Evolutionary conservation across 2,797 vertebrate species (phyloP), one percentile per base, ranked within the genome.

Genomic region (Anomalospiza imberbis): DNA sequence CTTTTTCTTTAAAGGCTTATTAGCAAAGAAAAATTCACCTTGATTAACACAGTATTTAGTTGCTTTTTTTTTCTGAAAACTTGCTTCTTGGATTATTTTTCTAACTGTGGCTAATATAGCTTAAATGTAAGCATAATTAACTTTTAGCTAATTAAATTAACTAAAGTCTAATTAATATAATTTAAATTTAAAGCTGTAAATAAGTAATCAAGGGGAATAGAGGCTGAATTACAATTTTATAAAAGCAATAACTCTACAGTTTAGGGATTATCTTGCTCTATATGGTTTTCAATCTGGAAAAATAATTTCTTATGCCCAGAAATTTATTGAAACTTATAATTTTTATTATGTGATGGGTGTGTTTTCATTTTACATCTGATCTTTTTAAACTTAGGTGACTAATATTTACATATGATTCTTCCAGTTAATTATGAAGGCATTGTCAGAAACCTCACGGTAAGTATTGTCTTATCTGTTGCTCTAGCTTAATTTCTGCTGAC

Each of bases 401-500:
- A 97, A 98, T 97, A 96, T 47, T 97, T 97, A 96, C 96, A 74
- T 96, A 91, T 97, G 92, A 90, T 94, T 97, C 89, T 96, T 98
- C 96, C 97, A 99, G 99, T 99, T 97, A 98, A 99, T 98, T 99
- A 99, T 91, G 98, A 98, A 96, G 97, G 95, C 73, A 80, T 99
- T 90, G 97, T 98, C 96, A 99, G 97, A 97, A 99, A 99, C 94
- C 97, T 99, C 96, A 99, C 99, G 93, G 99, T 99, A 98, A 98
- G 99, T 98, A 65, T 80, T 9, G 2, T 89, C 44, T 68, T 93
- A 48, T 58, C 9, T 58, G 36, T 80, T 93, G 18, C 55, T 77
- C 45, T 76, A 15, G 12, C 11, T 75, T 92, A 34, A 53, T 76
- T 86, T 83, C 63, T 88, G 7, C 26, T 85, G 34, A 44, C 3